Conservation (phyloP, 2,888 invertebrate species). For the Drosophila birchii region DNA sequence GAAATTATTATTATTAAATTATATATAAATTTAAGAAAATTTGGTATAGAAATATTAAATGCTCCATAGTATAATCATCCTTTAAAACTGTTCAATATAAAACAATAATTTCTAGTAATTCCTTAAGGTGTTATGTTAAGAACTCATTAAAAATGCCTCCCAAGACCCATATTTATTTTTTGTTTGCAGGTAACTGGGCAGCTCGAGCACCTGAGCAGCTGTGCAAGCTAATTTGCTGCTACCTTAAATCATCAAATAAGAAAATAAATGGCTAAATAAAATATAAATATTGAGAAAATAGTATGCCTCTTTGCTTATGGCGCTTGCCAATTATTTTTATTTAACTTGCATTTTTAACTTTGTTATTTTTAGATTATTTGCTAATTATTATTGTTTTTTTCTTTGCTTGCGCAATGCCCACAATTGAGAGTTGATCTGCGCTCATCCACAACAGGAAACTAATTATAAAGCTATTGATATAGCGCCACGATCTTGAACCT, state of each 20-base stretch:
- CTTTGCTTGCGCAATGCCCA: conserved; percentile 34
- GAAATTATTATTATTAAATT: neutral
- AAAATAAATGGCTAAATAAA: conserved; percentile 43
- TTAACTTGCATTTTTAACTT: conserved; percentile 15
- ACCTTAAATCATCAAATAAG: conserved; percentile 30
- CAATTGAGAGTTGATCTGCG: conserved; percentile 52
- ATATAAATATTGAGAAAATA: conserved; percentile 28
- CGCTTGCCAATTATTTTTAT: conserved; percentile 38
- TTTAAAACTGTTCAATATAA: neutral
- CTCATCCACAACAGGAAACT: conserved; percentile 46
- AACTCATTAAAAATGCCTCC: neutral
- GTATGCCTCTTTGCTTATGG: conserved; percentile 30
- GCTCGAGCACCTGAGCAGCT: conserved; percentile 50
- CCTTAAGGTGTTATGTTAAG: neutral
- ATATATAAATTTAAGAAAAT: too few relatives aligned
- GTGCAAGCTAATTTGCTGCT: conserved; percentile 70
- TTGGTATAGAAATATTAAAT: too few relatives aligned
- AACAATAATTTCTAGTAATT: neutral
- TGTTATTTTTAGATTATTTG: conserved; percentile 5
- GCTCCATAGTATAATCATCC: too few relatives aligned
- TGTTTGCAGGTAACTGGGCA: neutral
- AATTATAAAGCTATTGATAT: conserved; percentile 38
- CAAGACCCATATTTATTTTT: neutral
- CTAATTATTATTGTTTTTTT: conserved; percentile 11
- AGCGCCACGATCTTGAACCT: conserved; percentile 35